Evolutionary conservation across 2,888 invertebrate genomes (phyloP).

Genomic region (Tetragnatha montana): DNA sequence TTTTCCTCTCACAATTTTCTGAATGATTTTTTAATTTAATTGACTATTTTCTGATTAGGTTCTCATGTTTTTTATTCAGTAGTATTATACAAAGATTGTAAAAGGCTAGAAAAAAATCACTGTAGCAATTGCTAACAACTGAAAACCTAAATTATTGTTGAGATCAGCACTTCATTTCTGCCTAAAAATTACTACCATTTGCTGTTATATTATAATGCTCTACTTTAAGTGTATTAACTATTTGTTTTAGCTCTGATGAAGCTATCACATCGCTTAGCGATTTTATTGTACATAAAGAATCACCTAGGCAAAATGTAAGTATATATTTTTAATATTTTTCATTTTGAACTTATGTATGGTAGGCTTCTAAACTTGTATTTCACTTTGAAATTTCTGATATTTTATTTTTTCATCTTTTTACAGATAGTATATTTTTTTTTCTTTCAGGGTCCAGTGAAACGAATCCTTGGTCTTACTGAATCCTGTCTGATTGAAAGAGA

Average conservation of each 20-base stretch:
- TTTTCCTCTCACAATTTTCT: background rate
- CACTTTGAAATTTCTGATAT: too few relatives aligned
- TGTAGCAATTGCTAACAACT: too few relatives aligned
- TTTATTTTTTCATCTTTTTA: background rate
- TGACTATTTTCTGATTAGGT: background rate
- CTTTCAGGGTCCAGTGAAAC: slow-evolving; percentile 84
- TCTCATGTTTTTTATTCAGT: background rate
- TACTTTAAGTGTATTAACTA: background rate
- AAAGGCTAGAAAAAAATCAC: too few relatives aligned
- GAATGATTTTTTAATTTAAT: background rate
- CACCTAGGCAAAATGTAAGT: slow-evolving; percentile 82
- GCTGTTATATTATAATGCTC: too few relatives aligned
- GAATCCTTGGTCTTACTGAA: slow-evolving; percentile 95
- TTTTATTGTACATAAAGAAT: slow-evolving; percentile 95
- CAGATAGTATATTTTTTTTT: background rate
- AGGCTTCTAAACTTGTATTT: too few relatives aligned
- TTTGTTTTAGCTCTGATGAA: slow-evolving; percentile 87
- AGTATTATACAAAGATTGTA: background rate
- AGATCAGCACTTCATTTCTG: too few relatives aligned
- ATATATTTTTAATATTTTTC: background rate
- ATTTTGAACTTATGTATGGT: too few relatives aligned
- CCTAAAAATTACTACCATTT: too few relatives aligned
- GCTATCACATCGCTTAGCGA: slow-evolving; percentile 97
- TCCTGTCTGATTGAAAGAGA: slow-evolving; percentile 97
- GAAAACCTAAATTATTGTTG: too few relatives aligned